phyloP scores from a whole-genome alignment of 2,888 invertebrate species.

The Venustoraphidia nigricollis region DNA sequence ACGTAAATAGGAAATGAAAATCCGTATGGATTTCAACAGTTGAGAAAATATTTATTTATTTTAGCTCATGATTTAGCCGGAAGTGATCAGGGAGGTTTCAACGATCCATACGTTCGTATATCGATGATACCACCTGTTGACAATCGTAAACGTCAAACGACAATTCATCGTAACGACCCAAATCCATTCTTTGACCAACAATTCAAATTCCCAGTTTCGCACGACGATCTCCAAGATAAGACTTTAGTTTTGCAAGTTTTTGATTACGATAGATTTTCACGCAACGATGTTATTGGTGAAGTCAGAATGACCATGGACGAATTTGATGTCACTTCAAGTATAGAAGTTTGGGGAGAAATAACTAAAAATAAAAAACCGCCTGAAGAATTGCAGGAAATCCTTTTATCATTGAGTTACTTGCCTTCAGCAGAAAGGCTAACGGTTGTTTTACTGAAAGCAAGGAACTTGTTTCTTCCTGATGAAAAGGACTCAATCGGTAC shows the following conservation, averaged over 20 bases:
- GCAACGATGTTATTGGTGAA: conserved; percentile 79
- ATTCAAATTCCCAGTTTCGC: conserved; percentile 84
- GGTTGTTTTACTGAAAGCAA: conserved; percentile 67
- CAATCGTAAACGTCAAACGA: conserved; percentile 68
- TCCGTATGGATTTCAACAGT: background rate
- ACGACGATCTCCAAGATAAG: conserved; percentile 71
- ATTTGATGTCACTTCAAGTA: conserved; percentile 59
- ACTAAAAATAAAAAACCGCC: conserved; percentile 66
- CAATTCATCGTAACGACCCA: conserved; percentile 66
- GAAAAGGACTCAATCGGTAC: conserved; percentile 49
- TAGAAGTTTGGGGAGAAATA: conserved; percentile 80
- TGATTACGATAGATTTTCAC: conserved; percentile 58
- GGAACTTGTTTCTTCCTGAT: conserved; percentile 62
- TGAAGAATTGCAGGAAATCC: conserved; percentile 66
- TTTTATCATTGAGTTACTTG: conserved; percentile 72
- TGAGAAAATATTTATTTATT: conserved; percentile 11
- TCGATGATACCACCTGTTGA: conserved; percentile 72
- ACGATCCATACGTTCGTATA: conserved; percentile 76
- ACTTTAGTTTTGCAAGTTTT: conserved; percentile 58
- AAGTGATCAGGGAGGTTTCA: conserved; percentile 74
- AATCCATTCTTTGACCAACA: conserved; percentile 84
- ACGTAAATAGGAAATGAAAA: too few relatives aligned
- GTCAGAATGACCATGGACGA: conserved; percentile 62
- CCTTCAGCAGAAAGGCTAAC: conserved; percentile 79
- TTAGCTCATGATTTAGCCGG: conserved; percentile 69